Conservation (phyloP, 2,113 vertebrate genomes). For the Campylorhamphus procurvoides region DNA sequence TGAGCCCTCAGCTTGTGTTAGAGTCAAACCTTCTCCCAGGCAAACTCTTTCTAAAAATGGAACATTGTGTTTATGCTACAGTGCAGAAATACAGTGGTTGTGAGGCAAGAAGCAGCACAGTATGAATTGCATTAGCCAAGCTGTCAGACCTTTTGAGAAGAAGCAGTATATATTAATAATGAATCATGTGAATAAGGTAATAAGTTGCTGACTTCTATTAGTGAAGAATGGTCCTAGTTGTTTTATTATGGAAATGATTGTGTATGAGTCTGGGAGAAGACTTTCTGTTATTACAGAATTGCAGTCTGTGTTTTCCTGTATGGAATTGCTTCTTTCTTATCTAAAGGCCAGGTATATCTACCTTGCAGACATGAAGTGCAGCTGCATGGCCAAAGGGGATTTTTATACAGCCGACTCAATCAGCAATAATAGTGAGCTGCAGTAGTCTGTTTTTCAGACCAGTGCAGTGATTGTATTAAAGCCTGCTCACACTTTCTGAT, state of each 20-base stretch:
- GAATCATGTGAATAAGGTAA: neutral
- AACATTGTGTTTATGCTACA: conserved; percentile 7
- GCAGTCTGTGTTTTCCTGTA: neutral
- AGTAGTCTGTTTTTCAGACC: neutral
- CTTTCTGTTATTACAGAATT: neutral
- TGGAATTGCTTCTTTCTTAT: neutral
- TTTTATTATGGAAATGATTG: neutral
- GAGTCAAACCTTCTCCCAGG: conserved; percentile 60
- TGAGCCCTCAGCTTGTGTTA: conserved; percentile 48
- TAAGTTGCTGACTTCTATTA: neutral
- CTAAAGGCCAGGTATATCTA: neutral
- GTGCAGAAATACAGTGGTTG: neutral
- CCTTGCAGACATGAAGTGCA: neutral
- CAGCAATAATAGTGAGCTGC: neutral
- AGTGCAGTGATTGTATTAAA: neutral
- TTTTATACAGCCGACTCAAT: neutral
- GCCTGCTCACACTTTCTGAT: neutral
- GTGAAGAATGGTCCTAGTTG: neutral
- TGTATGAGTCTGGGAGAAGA: neutral
- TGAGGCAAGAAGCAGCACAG: neutral
- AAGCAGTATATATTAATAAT: neutral
- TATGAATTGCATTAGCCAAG: neutral
- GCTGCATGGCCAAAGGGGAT: neutral
- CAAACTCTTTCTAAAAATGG: conserved; percentile 56
- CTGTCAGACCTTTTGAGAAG: neutral